phyloP scores from a whole-genome alignment of 2,888 invertebrate species.

The Dichetophora obliterata region DNA sequence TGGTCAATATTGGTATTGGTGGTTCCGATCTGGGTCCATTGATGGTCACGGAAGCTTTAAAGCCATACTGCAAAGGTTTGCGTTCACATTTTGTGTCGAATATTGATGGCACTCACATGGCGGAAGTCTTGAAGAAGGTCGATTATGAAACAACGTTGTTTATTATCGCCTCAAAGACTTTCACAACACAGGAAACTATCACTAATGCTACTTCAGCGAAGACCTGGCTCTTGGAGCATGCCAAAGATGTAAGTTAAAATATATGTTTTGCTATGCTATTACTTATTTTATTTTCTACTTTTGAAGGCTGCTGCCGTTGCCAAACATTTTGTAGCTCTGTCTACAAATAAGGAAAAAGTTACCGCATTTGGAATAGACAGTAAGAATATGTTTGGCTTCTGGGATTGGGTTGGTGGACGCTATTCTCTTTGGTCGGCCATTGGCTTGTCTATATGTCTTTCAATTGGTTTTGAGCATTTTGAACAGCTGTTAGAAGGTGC shows the following conservation, averaged over 20 bases:
- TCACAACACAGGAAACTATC: conserved; percentile 99
- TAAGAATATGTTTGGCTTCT: conserved; percentile 99
- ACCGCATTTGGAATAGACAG: conserved; percentile 97
- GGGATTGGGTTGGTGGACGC: conserved; percentile 99
- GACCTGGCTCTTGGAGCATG: conserved; percentile 88
- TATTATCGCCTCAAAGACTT: conserved; percentile 99
- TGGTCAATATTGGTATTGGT: conserved; percentile 99
- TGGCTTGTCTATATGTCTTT: conserved; percentile 93
- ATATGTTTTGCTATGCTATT: neutral
- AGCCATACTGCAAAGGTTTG: conserved; percentile 89
- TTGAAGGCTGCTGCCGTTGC: conserved; percentile 84
- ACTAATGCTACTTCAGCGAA: conserved; percentile 99
- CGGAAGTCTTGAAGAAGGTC: conserved; percentile 90
- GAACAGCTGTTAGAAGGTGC: conserved; percentile 92
- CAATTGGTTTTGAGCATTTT: conserved; percentile 96
- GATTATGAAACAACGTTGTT: conserved; percentile 95
- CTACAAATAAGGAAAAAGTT: conserved; percentile 95
- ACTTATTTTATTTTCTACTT: conserved; percentile 44
- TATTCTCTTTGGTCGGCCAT: conserved; percentile 99
- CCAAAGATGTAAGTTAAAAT: conserved; percentile 82
- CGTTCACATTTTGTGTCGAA: conserved; percentile 97
- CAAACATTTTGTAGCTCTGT: conserved; percentile 97
- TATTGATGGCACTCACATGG: conserved; percentile 98
- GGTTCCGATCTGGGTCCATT: conserved; percentile 98
- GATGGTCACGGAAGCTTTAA: conserved; percentile 98